Percentiles rank a stretch among this genome's conserved stretches.
phyloP scores from a whole-genome alignment of 2,113 vertebrate species.

The Cinclus mexicanus region DNA sequence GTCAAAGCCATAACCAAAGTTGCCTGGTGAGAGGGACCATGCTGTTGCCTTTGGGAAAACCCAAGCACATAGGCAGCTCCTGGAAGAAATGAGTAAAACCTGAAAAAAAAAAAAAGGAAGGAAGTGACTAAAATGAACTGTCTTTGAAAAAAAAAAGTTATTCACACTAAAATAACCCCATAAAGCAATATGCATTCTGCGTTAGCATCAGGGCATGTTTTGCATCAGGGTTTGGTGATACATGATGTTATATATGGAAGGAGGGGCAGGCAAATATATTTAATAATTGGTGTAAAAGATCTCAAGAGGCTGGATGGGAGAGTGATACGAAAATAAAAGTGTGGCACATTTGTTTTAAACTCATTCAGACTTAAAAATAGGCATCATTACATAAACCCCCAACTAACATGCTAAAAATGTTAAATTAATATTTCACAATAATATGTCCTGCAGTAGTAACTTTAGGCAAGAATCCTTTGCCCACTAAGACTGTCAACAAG shows the following conservation, averaged over 20 bases:
- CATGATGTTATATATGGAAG: background rate
- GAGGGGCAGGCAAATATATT: background rate
- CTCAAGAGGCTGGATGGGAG: background rate
- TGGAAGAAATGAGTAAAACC: slow-evolving; percentile 68
- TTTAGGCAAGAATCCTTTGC: background rate
- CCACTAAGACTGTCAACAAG: background rate
- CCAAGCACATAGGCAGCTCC: slow-evolving; percentile 43
- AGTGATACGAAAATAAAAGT: background rate
- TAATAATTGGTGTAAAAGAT: background rate
- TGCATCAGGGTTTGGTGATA: background rate
- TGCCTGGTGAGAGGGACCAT: slow-evolving; percentile 61
- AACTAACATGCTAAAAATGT: background rate
- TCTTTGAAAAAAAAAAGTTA: background rate
- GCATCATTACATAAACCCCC: background rate
- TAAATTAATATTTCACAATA: background rate
- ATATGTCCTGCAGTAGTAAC: background rate
- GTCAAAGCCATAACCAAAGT: slow-evolving; percentile 70
- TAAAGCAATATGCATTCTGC: background rate
- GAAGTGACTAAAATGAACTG: background rate
- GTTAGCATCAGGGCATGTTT: background rate
- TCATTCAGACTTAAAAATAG: background rate
- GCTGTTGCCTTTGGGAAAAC: slow-evolving; percentile 49
- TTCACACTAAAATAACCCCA: background rate
- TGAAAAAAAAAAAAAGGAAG: slow-evolving; percentile 44
- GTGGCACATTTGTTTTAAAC: background rate